phyloP scores from a whole-genome alignment of 1,140 invertebrate genomes.

The Nasonia longicornis region DNA sequence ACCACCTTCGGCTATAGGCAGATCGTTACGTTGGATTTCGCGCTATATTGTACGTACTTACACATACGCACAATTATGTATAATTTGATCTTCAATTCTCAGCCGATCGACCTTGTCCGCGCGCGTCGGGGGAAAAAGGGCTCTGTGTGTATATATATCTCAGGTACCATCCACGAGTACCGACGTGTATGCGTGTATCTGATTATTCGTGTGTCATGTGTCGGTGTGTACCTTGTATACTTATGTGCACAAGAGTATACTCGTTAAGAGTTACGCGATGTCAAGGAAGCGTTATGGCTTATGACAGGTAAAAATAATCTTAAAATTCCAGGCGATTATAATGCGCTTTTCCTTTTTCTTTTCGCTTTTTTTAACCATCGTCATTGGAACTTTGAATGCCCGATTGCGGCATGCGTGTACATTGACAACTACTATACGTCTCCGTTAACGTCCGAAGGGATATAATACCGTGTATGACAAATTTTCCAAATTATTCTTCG shows the following conservation, averaged over 20 bases:
- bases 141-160: constrained; percentile 14
- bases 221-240: constrained; percentile 6
- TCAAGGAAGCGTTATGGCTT: constrained; percentile 44
- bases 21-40: background rate
- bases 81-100: constrained; percentile 1
- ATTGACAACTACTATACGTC: background rate
- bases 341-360: constrained; percentile 2
- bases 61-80: background rate
- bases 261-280: constrained; percentile 27
- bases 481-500: background rate
- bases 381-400: constrained; percentile 37
- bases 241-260: constrained; percentile 28
- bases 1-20: no score
- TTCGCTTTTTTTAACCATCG: background rate
- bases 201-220: constrained; percentile 11
- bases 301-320: constrained; percentile 55
- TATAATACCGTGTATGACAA: background rate
- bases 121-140: constrained; percentile 6
- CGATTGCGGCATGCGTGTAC: constrained; percentile 8
- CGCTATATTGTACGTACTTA: background rate
- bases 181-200: constrained; percentile 5
- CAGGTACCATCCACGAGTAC: constrained; percentile 37
- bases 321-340: constrained; percentile 51
- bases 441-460: background rate
- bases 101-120: constrained; percentile 7